Conservation (phyloP, 2,888 invertebrate genomes). For the Falcaria lacertinaria region DNA sequence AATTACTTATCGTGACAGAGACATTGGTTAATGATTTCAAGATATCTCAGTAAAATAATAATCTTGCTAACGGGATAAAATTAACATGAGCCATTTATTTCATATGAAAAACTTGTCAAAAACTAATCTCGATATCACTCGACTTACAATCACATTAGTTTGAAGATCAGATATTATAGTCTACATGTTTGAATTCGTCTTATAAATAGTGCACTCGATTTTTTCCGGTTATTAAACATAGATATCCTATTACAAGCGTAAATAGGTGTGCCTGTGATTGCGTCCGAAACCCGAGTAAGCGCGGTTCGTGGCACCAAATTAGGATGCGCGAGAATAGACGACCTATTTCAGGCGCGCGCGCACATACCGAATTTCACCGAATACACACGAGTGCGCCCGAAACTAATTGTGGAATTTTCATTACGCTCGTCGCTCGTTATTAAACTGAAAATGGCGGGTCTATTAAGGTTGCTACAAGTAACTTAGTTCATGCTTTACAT, state of each 20-base stretch:
- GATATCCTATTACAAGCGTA: conserved; percentile 15
- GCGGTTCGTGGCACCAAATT: conserved; percentile 77
- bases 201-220: too few relatives aligned
- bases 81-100: too few relatives aligned
- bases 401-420: conserved; percentile 58
- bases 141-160: too few relatives aligned
- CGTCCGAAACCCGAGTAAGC: conserved; percentile 58
- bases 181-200: too few relatives aligned
- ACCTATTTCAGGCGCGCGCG: conserved; percentile 72
- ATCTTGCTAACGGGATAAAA: too few relatives aligned
- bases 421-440: conserved; percentile 40
- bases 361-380: conserved; percentile 44
- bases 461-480: conserved; percentile 19
- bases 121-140: too few relatives aligned
- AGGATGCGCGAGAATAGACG: conserved; percentile 65
- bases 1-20: conserved; percentile 4
- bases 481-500: conserved; percentile 24
- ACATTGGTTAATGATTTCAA: conserved; percentile 4
- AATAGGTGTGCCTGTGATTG: conserved; percentile 28
- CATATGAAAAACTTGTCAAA: too few relatives aligned
- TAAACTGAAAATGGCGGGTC: conserved; percentile 26
- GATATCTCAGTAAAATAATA: not conserved
- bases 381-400: conserved; percentile 50
- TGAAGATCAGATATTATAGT: too few relatives aligned
- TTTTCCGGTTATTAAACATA: not conserved